Evolutionary conservation across 2,888 invertebrate species (phyloP), one percentile per base, ranked within the genome.

Genomic region (Melieria picta): DNA sequence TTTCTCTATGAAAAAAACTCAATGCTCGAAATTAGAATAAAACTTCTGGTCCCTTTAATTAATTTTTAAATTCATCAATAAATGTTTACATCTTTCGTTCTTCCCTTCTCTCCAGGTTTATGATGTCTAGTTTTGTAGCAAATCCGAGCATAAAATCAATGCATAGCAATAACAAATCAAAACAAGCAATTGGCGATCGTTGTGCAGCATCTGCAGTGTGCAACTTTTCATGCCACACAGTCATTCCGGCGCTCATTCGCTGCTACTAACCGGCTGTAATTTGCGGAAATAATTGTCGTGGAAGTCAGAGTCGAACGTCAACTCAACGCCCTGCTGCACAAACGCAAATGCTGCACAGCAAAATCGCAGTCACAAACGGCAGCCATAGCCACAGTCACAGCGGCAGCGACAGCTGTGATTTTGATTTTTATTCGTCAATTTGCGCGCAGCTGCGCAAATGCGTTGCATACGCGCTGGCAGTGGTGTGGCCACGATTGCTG

Each of bases 371-470:
- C 13, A 52, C 52, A 52, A 5, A 4, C 52, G 11, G n/a, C 55
- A 58, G 42, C 57, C n/a, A 11, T 7, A 60, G 66, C 16, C 47
- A 48, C 52, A 16, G 16, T 43, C 45, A n/a, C 61, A 13, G 43
- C 72, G 64, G 55, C 43, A 66, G 46, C 58, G 67, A 75, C 78
- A 77, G 78, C 77, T 77, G 78, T 77, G 78, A 78, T 78, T 78
- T 72, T 46, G 56, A 57, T 45, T 62, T 69, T 60, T 65, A 66
- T 71, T 61, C 69, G 72, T 72, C 75, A 69, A 67, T 73, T 72
- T 64, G 67, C 50, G 72, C 69, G 72, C 75, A 75, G 75, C 75
- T 75, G 75, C 72, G 72, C 73, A 64, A 73, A 72, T 72, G 73
- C 52, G 67, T 57, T 70, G 55, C 62, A 66, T 60, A 47, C 30